Base-by-base conservation (phyloP, 1,140 invertebrate species). In the Drosophila athabasca region DNA sequence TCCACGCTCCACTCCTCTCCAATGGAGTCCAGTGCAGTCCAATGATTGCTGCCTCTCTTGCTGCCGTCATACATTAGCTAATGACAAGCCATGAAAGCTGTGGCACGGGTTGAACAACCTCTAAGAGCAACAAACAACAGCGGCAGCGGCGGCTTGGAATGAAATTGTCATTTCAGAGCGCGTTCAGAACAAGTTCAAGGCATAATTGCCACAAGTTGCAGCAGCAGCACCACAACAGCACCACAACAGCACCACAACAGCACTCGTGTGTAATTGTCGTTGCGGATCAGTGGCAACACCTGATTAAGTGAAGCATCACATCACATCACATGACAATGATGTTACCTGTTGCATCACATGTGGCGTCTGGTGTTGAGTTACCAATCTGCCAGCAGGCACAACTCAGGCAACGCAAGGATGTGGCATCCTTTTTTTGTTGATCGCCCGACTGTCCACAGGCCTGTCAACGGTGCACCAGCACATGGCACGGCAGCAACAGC, bases 271-370 rank as follows among this genome's bases (percentile, higher is more conserved):
- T 85, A 82, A 85, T 89, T 90, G 85, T 90, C 87, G 87, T 79
- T 78, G 69, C 67, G 77, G 81, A 90, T 85, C 85, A 85, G 76
- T 73, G 58, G 79, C 85, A 81, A 85, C 87, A 90, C 87, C 85
- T 90, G 87, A 89, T 90, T 90, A 88, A 90, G 73, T 88, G 71
- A 81, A 83, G 88, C 88, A 90, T 73, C 79, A 79, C 79, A 60
- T 45, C 58, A 64, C 55, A 54, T 54, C 55, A 44, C 55, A 54
- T 54, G 48, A 44, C 13, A 29, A 51, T 8, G 43, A 39, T 62
- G 43, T 52, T 73, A 22, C 31, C n/a, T 62, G 41, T 68, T 73
- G 79, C 76, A 60, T 62, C 84, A 82, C 57, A 76, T 79, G 78
- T 70, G 57, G 57, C 48, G 50, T 53, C 62, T 76, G 65, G 85